Evolutionary conservation across 2,113 vertebrate species (phyloP), one percentile per base, ranked within the genome.

Genomic region (Myotis lucifugus): DNA sequence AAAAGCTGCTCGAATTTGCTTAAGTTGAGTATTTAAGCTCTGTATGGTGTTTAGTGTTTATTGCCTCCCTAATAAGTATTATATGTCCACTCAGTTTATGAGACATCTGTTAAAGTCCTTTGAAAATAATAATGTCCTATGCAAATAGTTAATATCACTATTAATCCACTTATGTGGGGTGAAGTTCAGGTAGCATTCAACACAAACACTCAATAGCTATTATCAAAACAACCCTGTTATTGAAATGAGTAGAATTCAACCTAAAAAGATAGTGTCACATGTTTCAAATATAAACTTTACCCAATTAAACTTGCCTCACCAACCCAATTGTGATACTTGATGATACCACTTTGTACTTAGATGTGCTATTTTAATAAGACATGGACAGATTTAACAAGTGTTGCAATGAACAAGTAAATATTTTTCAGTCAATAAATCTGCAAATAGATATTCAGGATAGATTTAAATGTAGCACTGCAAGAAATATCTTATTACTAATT

Each of bases 301-400:
- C 54, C 82, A 70, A 8, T 87, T 95, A 95, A 92, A 83, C 14
- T 84, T 93, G 56, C 42, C 40, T 92, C 70, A 89, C 48, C 61
- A 97, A 91, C 32, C 77, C 85, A 85, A 82, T 29, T 54, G 48
- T 93, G 85, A 69, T 66, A 90, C 70, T 34, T 54, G 95, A 50
- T 78, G 87, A 95, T 92, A 73, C 29, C 32, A 85, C 46, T 93
- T 95, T 93, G 95, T 94, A 96, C 67, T 90, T 88, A 95, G 73
- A 90, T 79, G 50, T 96, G 91, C 88, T 90, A 85, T 96, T 90
- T 97, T 83, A 96, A 81, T 93, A 96, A 92, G 90, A 64, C 25
- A 88, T 25, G 52, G 66, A 85, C 54, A 93, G 37, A 56, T 59
- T 95, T 88, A 94, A 66, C 61, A 96, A 95, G 88, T 94, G 88